These are phyloP conservation scores for Heterocephalus glaber DNA, from an alignment of 2,113 vertebrate genomes.

Conservation along the genomic window DNA sequence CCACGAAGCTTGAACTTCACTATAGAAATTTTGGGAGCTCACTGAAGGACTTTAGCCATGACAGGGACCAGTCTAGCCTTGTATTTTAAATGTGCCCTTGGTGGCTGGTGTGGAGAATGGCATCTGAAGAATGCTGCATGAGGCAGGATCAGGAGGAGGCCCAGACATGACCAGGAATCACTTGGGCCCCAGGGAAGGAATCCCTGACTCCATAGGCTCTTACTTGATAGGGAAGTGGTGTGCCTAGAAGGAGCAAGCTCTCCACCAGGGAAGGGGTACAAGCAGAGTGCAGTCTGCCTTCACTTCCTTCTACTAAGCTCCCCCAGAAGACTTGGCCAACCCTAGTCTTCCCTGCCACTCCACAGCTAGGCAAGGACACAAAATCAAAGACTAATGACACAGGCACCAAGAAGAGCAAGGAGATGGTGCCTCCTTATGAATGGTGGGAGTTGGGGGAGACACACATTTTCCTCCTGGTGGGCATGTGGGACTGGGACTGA, in stretches of 20 bases:
- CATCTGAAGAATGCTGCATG: not conserved
- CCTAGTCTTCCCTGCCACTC: not conserved
- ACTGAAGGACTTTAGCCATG: not conserved
- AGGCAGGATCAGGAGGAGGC: not conserved
- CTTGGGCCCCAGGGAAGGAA: not conserved
- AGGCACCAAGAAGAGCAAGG: not conserved
- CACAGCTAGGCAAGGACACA: not conserved
- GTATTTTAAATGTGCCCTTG: not conserved
- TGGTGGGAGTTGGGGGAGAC: not conserved
- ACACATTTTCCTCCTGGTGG: not conserved
- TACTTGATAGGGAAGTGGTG: accelerated
- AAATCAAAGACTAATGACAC: not conserved
- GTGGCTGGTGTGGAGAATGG: not conserved
- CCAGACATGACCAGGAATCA: not conserved
- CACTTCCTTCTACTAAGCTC: not conserved
- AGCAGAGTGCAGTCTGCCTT: not conserved
- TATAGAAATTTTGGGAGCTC: too few relatives aligned
- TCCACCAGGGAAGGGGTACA: accelerated
- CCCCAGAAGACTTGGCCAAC: accelerated
- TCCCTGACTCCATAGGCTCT: not conserved
- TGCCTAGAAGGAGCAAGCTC: not conserved
- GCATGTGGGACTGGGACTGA: not conserved
- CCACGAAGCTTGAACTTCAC: not conserved
- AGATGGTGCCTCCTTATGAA: accelerated
- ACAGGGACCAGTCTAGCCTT: not conserved